Conservation (phyloP, 37 sponge, comb jelly and placozoan species). For the Halisarca cf. caerulea region DNA sequence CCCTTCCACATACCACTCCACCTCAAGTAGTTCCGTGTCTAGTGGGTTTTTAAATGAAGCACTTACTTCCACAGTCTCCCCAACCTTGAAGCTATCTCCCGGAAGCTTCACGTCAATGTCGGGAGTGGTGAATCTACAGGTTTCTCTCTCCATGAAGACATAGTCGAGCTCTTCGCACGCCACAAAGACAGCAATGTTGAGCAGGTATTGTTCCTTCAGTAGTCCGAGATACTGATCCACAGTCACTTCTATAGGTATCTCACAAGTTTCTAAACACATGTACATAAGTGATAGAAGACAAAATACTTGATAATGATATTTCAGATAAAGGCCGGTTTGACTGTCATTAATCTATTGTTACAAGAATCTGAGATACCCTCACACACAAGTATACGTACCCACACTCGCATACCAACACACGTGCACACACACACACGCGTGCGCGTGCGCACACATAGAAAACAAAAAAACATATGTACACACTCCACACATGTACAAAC, state of each 20-base stretch:
- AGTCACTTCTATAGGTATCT: neutral
- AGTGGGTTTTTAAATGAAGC: slow-evolving; percentile 17
- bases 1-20: slow-evolving; percentile 16
- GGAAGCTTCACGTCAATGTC: slow-evolving; percentile 1
- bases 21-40: neutral
- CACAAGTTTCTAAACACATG: neutral
- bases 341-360: too few species aligned
- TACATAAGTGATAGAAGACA: too few species aligned
- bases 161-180: slow-evolving; percentile 13
- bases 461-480: too few species aligned
- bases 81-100: too few species aligned
- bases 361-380: too few species aligned
- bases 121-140: neutral
- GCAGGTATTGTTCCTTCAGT: slow-evolving; percentile 35
- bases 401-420: too few species aligned
- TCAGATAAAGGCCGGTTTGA: too few species aligned
- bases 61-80: neutral
- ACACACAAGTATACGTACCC: too few species aligned
- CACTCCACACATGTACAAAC: too few species aligned
- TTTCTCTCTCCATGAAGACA: neutral
- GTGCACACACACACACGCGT: too few species aligned
- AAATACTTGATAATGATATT: too few species aligned
- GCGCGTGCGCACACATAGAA: too few species aligned
- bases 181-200: slow-evolving; percentile 38
- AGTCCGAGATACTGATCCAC: slow-evolving; percentile 10